Percentiles rank a stretch among this genome's conserved stretches.
These are phyloP conservation scores for Esox niger DNA, from an alignment of 2,113 vertebrate genomes.

Conservation along the genomic window DNA sequence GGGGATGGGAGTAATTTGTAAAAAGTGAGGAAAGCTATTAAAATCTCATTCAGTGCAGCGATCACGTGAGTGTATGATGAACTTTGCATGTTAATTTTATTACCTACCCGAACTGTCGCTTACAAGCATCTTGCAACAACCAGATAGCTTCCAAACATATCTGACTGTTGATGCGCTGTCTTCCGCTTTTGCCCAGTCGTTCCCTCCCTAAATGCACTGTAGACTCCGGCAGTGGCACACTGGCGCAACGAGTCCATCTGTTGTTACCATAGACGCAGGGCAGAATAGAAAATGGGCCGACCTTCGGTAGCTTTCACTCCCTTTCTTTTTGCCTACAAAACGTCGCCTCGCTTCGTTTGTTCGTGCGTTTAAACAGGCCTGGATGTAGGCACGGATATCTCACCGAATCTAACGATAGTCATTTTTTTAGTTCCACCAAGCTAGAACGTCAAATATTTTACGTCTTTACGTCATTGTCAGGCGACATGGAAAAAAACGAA, in stretches of 20 bases:
- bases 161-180: slow-evolving; percentile 28
- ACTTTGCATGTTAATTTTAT: slow-evolving; percentile 16
- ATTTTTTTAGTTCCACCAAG: slow-evolving; percentile 44
- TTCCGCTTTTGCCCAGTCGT: slow-evolving; percentile 49
- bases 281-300: neutral
- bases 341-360: slow-evolving; percentile 9
- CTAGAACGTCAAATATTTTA: slow-evolving; percentile 19
- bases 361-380: neutral
- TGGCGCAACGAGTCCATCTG: slow-evolving; percentile 46
- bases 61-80: slow-evolving; percentile 13
- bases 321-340: neutral
- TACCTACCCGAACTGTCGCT: slow-evolving; percentile 2
- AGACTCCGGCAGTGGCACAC: slow-evolving; percentile 20
- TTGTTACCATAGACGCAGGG: slow-evolving; percentile 21
- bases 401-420: slow-evolving; percentile 30
- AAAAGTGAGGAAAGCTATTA: neutral
- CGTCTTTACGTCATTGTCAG: slow-evolving; percentile 44
- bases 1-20: neutral
- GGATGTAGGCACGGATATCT: slow-evolving; percentile 37
- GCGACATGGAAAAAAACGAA: slow-evolving; percentile 11
- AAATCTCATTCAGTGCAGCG: too few species aligned
- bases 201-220: slow-evolving; percentile 30
- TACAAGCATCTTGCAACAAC: slow-evolving; percentile 26
- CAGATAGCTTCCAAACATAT: slow-evolving; percentile 16
- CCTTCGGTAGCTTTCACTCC: slow-evolving; percentile 17